Evolutionary conservation across 2,888 invertebrate genomes (phyloP).

Genomic region (Latrodectus elegans): DNA sequence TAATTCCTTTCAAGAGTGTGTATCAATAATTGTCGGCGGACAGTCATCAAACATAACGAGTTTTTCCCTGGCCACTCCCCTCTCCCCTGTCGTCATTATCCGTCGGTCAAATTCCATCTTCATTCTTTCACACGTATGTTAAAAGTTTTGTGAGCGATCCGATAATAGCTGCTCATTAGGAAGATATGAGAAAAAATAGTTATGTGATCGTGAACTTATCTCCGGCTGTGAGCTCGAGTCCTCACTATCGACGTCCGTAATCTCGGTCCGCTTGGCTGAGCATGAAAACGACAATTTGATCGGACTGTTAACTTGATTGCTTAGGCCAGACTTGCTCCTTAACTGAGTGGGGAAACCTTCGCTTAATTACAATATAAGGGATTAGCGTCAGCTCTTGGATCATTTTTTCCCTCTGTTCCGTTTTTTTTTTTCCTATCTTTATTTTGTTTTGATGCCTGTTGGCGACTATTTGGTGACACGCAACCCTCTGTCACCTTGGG

Average conservation of each 20-base stretch:
- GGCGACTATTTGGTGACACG: constrained; percentile 22
- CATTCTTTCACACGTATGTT: constrained; percentile 48
- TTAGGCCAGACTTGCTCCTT: constrained; percentile 14
- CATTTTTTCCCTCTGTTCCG: no score
- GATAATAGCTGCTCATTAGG: constrained; percentile 53
- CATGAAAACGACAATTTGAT: constrained; percentile 66
- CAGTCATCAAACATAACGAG: no score
- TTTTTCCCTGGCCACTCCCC: neutral
- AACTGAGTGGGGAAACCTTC: neutral
- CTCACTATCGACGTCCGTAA: constrained; percentile 16
- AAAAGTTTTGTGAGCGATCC: constrained; percentile 33
- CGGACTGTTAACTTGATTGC: constrained; percentile 35
- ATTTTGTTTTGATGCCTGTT: neutral
- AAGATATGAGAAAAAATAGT: constrained; percentile 8
- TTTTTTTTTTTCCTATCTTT: no score
- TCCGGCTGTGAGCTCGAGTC: neutral
- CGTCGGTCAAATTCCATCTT: neutral
- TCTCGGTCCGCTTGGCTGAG: constrained; percentile 46
- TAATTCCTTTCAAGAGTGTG: no score
- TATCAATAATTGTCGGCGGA: no score
- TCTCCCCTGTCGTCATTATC: constrained; percentile 10
- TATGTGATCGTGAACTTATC: constrained; percentile 2
- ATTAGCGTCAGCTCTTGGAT: neutral
- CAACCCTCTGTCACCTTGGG: neutral
- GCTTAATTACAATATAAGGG: constrained; percentile 27